Conservation (phyloP, 2,113 vertebrate species). For the Odocoileus virginianus region DNA sequence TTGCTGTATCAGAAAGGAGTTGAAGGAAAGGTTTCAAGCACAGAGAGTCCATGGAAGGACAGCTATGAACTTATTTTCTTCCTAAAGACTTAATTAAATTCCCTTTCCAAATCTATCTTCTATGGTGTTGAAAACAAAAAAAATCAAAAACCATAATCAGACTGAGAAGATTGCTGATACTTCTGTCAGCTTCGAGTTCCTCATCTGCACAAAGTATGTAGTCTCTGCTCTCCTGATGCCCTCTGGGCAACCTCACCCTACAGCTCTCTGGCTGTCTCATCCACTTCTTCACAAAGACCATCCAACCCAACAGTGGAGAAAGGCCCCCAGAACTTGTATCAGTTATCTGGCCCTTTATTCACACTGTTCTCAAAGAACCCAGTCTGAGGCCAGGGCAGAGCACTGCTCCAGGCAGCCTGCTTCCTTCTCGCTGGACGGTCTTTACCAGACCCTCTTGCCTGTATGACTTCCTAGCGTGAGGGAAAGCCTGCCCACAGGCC, state of each 20-base stretch:
- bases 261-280: constrained; percentile 67
- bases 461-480: not conserved
- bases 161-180: constrained; percentile 66
- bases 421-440: constrained; percentile 63
- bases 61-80: constrained; percentile 79
- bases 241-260: constrained; percentile 72
- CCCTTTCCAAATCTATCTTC: constrained; percentile 74
- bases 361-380: constrained; percentile 67
- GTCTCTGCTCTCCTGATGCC: constrained; percentile 73
- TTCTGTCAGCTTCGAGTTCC: constrained; percentile 70
- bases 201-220: constrained; percentile 72
- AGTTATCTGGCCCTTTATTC: constrained; percentile 68
- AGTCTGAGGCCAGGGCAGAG: constrained; percentile 48
- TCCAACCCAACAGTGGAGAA: constrained; percentile 49
- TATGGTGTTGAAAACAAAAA: constrained; percentile 51
- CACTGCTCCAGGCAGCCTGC: constrained; percentile 58
- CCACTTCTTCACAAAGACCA: constrained; percentile 72
- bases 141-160: constrained; percentile 42
- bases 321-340: constrained; percentile 47
- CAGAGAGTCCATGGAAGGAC: constrained; percentile 76
- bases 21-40: constrained; percentile 75
- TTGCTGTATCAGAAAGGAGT: constrained; percentile 71
- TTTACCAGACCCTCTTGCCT: not conserved
- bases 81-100: constrained; percentile 73
- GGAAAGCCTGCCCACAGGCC: not conserved